These are phyloP conservation scores for Crocallis elinguaria DNA, from an alignment of 2,888 invertebrate genomes.

Conservation along the genomic window DNA sequence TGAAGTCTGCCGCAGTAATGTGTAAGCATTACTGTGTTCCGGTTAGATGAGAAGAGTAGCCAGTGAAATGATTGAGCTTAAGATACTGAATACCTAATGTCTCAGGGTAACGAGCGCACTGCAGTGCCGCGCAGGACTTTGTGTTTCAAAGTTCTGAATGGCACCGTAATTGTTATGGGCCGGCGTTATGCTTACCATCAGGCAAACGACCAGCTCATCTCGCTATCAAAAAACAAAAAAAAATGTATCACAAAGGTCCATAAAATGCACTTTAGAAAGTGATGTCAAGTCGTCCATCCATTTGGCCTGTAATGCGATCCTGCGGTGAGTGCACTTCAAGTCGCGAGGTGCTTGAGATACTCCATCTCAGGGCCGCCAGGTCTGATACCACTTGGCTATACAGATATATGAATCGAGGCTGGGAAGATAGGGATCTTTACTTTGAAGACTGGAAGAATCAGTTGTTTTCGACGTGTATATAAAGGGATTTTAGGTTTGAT, in stretches of 20 bases:
- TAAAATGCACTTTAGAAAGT: constrained; percentile 21
- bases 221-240: no score
- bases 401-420: background rate
- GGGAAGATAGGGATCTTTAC: background rate
- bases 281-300: constrained; percentile 24
- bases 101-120: no score
- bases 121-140: no score
- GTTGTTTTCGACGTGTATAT: background rate
- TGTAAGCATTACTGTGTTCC: no score
- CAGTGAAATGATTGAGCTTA: background rate
- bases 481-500: background rate
- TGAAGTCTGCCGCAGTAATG: no score
- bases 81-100: no score
- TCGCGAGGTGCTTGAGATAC: constrained; percentile 3
- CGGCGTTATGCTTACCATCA: no score
- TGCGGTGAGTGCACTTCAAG: constrained; percentile 22
- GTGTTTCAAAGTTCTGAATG: no score
- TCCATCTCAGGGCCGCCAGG: background rate
- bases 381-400: background rate
- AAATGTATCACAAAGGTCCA: constrained; percentile 18
- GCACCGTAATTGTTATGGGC: no score
- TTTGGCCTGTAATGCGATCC: constrained; percentile 30
- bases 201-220: no score
- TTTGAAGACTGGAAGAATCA: background rate
- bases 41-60: no score